Evolutionary conservation across 2,113 vertebrate species (phyloP), one percentile per base, ranked within the genome.

Genomic region (Dasyprocta punctata): DNA sequence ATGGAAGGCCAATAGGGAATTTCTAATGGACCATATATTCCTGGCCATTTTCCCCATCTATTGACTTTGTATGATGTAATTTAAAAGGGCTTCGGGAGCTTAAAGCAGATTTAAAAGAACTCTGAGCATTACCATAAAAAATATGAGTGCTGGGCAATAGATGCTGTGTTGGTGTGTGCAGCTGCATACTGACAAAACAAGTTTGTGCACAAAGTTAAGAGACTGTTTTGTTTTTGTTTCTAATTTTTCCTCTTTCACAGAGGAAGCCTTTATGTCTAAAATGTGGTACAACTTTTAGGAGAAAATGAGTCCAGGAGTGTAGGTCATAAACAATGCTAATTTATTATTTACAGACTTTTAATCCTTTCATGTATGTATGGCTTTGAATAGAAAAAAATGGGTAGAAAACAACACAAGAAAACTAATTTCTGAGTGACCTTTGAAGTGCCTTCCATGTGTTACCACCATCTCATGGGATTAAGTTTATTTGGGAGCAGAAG

Each of bases 291-390:
- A 69, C 69, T 96, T 96, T 95, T 90, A 95, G 73, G 69, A 91
- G 73, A 87, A 93, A 93, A 92, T 87, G 83, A 75, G 22, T 69
- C 41, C 3, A 30, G 28, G 44, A 86, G 91, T 61, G 44, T 38
- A 67, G 90, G 71, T 75, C 54, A 90, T 97, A 96, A 97, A 92
- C 97, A 92, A 92, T 69, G 36, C 47, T 91, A 38, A 98, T 97
- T 81, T 97, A 92, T 96, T 96, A 95, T 97, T 98, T 92, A 95
- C 60, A 91, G 82, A 83, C 60, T 75, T 83, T 80, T 90, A 63
- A 30, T 41, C 52, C 60, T 88, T 19, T 52, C 65, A 16, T 89
- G 69, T 81, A 41, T 80, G 12, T 26, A 69, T 6, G 63, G 94
- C 88, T 96, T 96, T 81, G 54, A 82, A 65, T 3, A 10, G 69